Evolutionary conservation across 2,888 invertebrate genomes (phyloP).

Genomic region (Clistopyga incitator): DNA sequence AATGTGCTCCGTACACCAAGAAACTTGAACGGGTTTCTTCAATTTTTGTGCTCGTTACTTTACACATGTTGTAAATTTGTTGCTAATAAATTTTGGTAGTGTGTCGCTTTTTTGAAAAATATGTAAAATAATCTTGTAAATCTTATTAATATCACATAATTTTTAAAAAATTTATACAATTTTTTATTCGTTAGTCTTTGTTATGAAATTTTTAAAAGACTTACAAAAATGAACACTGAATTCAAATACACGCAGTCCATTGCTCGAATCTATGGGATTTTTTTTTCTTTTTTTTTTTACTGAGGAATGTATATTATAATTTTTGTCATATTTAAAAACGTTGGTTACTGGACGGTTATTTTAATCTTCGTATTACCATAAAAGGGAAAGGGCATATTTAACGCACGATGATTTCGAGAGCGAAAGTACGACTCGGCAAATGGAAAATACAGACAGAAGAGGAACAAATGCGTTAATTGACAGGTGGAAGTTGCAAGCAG

Average conservation of each 20-base stretch:
- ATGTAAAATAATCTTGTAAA: too few relatives aligned
- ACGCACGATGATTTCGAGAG: constrained; percentile 31
- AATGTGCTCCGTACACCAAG: neutral
- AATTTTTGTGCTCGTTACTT: neutral
- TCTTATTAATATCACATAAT: too few relatives aligned
- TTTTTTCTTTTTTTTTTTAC: too few relatives aligned
- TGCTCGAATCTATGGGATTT: too few relatives aligned
- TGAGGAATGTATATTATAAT: neutral
- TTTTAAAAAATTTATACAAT: too few relatives aligned
- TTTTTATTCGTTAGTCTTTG: too few relatives aligned
- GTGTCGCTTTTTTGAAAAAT: too few relatives aligned
- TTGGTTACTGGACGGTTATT: neutral
- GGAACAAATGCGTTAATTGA: constrained; percentile 62
- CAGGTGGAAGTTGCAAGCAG: constrained; percentile 53
- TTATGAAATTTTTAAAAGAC: too few relatives aligned
- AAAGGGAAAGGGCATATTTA: constrained; percentile 45
- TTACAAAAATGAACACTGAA: too few relatives aligned
- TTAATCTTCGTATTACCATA: neutral
- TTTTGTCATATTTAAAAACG: neutral
- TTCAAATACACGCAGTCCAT: too few relatives aligned
- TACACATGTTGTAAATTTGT: neutral
- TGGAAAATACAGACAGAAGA: constrained; percentile 11
- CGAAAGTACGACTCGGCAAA: constrained; percentile 35
- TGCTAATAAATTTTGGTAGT: too few relatives aligned
- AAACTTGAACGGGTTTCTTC: neutral